Evolutionary conservation across 2,888 invertebrate genomes (phyloP), one percentile per base, ranked within the genome.

Genomic region (Nebria salina): DNA sequence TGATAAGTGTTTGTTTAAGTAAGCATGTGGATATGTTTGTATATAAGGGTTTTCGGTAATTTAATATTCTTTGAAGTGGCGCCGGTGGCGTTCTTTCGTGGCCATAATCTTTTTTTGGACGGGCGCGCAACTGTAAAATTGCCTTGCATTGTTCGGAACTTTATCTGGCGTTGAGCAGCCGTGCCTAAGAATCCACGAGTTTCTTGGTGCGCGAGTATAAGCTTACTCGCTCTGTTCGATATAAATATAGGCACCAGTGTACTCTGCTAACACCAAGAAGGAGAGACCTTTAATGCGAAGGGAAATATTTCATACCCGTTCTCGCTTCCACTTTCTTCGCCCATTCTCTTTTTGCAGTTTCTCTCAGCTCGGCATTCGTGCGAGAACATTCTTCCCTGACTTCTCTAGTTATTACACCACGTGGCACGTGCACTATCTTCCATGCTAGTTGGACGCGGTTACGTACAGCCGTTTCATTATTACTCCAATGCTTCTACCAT

Each of bases 81-180:
- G 68, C 68, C 68, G 68, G 68, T 15, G 26, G 26, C 68, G 68
- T 68, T 26, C 70, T 70, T 70, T 70, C 70, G 70, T 34, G 70
- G 70, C 70, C 70, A 70, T 70, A 70, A 70, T 70, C 70, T 70
- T 70, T 70, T 75, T 80, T 65, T 80, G 80, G 80, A 43, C 80
- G 25, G 64, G 15, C 75, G 75, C 80, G 75, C 75, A 80, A 80
- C 80, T 80, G 80, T 80, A 80, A 80, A 80, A 80, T 80, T 80
- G 80, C 80, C 73, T 70, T 68, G 80, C 75, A 80, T 80, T 80
- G 80, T 80, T 80, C 80, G 64, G 64, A 80, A 80, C 72, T 80
- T 75, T 80, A 80, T 80, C 80, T 80, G 80, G 75, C 75, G 70
- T 54, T 64, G 70, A 75, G 72, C 80, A 80, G 80, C 75, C 80